Evolutionary conservation across 2,888 invertebrate species (phyloP).

Genomic region (Candidula unifasciata): DNA sequence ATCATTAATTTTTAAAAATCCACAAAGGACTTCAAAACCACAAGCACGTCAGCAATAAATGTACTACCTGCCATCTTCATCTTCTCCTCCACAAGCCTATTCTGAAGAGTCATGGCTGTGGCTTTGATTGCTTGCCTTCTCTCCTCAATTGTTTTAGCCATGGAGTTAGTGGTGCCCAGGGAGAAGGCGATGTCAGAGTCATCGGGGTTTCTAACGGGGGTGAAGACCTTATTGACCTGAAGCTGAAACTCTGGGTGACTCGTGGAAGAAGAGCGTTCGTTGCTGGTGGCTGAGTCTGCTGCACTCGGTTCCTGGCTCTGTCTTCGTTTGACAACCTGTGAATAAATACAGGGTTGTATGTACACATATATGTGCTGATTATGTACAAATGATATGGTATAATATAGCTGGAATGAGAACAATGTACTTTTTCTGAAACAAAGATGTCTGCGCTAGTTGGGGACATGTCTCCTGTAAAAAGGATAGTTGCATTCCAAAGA

Average conservation of each 20-base stretch:
- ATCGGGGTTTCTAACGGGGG: neutral
- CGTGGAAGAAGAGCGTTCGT: neutral
- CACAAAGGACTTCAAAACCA: no score
- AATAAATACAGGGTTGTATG: neutral
- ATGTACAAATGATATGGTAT: no score
- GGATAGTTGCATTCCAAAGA: no score
- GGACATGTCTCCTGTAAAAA: no score
- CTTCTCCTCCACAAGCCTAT: slow-evolving; percentile 63
- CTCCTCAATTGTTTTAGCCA: slow-evolving; percentile 60
- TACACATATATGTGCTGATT: no score
- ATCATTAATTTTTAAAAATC: no score
- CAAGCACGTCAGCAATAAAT: neutral
- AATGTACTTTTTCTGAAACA: no score
- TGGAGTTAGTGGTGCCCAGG: slow-evolving; percentile 37
- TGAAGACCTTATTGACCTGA: slow-evolving; percentile 12
- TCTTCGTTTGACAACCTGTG: slow-evolving; percentile 38
- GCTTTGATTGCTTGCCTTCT: slow-evolving; percentile 69
- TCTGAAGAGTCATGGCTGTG: slow-evolving; percentile 68
- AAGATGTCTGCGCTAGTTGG: no score
- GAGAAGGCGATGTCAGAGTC: slow-evolving; percentile 23
- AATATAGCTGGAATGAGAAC: no score
- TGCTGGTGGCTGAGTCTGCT: neutral
- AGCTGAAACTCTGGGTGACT: slow-evolving; percentile 28
- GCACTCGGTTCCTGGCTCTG: neutral
- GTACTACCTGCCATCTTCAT: slow-evolving; percentile 50